Base-by-base conservation (phyloP, 2,888 invertebrate species). In the Dryadula phaetusa region DNA sequence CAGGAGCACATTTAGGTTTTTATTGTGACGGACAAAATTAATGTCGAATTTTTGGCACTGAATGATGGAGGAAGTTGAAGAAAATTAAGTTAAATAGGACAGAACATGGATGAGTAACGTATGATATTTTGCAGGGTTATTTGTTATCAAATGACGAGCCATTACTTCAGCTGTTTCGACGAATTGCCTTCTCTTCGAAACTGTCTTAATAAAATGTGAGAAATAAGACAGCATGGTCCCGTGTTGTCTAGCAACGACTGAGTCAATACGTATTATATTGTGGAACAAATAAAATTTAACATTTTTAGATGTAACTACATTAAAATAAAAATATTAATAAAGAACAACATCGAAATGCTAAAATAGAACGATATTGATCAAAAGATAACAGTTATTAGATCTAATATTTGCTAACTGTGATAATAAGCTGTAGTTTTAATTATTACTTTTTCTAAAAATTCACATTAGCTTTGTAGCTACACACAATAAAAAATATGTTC, bases 41-140 rank as follows among this genome's bases (percentile, higher is more conserved):
- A 64, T 67, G 66, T 14, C 61, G 44, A 37, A 40, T 28, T 72
- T 64, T 68, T 70, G 70, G 70, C 68, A 71, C 54, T 49, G 71
- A 70, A 54, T 60, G 69, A 72, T 71, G 56, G 54, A 68, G 68
- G 66, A 69, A 73, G 71, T 52, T 56, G 60, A 63, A 70, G 65
- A 64, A 67, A 70, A 65, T 66, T 62, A 71, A 70, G 70, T 70
- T 68, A 71, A 71, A 70, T 70, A 65, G 70, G 66, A 66, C 67
- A 66, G 64, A 61, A 70, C 72, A 73, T 64, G 73, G 77, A 77
- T 87, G 89, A 88, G 82, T 86, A 84, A 87, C 82, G 80, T 77
- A 78, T 83, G 87, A 86, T 87, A 88, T 87, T 86, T 85, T 82
- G 81, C 75, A 77, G 75, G 75, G 80, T 77, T 70, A 81, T 81